A percentile compares a stretch with the other conserved stretches of the same genome.
These are phyloP conservation scores for Thecophora atra DNA, from an alignment of 2,888 invertebrate genomes.

Conservation along the genomic window DNA sequence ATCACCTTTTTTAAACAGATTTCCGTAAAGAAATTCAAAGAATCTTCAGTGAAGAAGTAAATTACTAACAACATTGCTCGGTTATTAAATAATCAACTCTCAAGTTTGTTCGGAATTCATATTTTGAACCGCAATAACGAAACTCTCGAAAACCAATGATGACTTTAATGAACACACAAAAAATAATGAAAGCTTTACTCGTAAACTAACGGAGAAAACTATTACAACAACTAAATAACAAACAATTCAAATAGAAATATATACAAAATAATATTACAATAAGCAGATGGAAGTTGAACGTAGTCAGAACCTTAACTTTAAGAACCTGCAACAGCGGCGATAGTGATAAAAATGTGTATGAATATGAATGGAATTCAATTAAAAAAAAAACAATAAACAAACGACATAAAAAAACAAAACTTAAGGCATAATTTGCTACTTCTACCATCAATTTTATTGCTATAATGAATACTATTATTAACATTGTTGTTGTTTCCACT, in stretches of 20 bases:
- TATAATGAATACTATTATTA: neutral
- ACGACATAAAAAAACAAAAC: slow-evolving; percentile 6
- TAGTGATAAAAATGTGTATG: slow-evolving; percentile 1
- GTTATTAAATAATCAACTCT: neutral
- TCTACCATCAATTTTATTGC: neutral
- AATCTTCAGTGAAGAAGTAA: neutral
- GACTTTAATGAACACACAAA: neutral
- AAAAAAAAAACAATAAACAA: slow-evolving; percentile 2
- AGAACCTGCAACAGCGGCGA: no score
- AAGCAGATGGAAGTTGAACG: neutral
- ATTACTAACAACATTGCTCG: neutral
- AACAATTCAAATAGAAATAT: slow-evolving; percentile 6
- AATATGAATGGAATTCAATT: neutral
- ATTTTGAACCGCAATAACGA: neutral
- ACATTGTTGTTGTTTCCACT: slow-evolving; percentile 27
- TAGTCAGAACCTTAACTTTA: neutral
- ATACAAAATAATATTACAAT: neutral
- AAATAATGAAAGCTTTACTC: slow-evolving; percentile 33
- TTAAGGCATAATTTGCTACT: neutral
- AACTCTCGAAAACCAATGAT: neutral
- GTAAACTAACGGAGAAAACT: slow-evolving; percentile 1
- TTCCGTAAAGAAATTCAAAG: slow-evolving; percentile 1
- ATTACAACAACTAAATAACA: slow-evolving; percentile 2
- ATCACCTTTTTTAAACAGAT: neutral
- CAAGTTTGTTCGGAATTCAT: neutral